Evolutionary conservation across 2,113 vertebrate species (phyloP).

Genomic region (Phyllostomus discolor): DNA sequence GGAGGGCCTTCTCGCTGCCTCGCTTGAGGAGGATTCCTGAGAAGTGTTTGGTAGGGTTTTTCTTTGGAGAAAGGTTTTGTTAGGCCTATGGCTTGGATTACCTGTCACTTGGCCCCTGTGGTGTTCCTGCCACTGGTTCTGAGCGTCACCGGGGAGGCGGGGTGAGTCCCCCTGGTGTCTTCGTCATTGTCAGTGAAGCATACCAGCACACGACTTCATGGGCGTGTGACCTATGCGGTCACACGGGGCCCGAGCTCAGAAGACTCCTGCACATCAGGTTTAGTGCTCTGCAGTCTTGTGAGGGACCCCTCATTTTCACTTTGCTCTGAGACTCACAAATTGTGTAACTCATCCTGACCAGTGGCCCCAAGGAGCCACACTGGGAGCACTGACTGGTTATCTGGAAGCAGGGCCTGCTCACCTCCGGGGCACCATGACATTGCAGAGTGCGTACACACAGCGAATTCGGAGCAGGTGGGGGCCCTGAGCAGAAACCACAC

Average conservation of each 20-base stretch:
- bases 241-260: background rate
- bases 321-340: background rate
- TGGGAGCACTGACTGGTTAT: background rate
- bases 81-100: too few relatives aligned
- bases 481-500: background rate
- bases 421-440: accelerated
- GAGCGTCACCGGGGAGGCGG: background rate
- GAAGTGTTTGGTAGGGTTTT: background rate
- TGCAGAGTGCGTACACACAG: accelerated
- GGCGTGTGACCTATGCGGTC: accelerated
- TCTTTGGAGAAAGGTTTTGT: background rate
- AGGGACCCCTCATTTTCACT: background rate
- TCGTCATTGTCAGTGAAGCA: background rate
- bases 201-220: background rate
- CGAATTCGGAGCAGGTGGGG: accelerated
- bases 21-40: background rate
- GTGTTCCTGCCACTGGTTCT: background rate
- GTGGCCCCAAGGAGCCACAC: too few relatives aligned
- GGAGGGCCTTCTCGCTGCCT: background rate
- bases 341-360: background rate
- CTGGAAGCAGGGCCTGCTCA: background rate
- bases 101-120: accelerated
- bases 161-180: background rate
- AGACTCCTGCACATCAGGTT: background rate
- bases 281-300: background rate